Base-by-base conservation (phyloP, 1,140 invertebrate genomes). In the Drosophila orena region DNA sequence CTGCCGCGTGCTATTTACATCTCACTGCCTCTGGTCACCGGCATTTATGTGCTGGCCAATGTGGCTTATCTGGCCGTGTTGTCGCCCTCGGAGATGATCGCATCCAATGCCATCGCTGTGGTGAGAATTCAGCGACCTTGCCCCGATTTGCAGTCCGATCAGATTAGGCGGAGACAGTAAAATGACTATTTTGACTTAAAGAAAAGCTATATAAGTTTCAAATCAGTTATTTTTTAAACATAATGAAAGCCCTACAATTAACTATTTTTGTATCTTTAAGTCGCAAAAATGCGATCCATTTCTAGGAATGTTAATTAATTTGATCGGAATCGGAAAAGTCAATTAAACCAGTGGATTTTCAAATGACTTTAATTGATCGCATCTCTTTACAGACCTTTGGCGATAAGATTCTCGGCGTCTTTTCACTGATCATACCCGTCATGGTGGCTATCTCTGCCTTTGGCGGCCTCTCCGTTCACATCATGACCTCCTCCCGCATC, bases 1-100 rank as follows among this genome's bases (percentile, higher is more conserved):
- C 93, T 99, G 37, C 98, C 98, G 3, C 94, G 96, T 50, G 98
- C 98, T 8, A 99, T 99, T 91, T 97, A 97, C 90, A 96, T 99
- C 62, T 99, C 98, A 2, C 93, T 98, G 66, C 97, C 97, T 3
- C 78, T 98, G 52, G 98, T 99, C 0, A 99, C 98, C 0, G 91
- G 95, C 3, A 96, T 99, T 66, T 99, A 99, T 93, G 95, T 98
- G 12, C 93, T 99, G 47, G 96, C 98, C 0, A 99, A 99, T 92
- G 93, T 99, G 52, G 97, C 98, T 0, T 99, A 99, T 93, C 95
- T 99, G 77, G 97, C 98, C 3, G 98, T 98, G 24, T 93, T 99
- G 20, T 96, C 96, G 7, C 96, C 96, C 0, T 92, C 94, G 7
- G 96, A 97, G 89, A 96, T 99, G 85, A 93, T 97, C 14, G 93